Percentiles rank a stretch among this genome's conserved stretches.
Evolutionary conservation across 2,797 vertebrate genomes (phyloP).

Genomic region (Myotis findleyi): DNA sequence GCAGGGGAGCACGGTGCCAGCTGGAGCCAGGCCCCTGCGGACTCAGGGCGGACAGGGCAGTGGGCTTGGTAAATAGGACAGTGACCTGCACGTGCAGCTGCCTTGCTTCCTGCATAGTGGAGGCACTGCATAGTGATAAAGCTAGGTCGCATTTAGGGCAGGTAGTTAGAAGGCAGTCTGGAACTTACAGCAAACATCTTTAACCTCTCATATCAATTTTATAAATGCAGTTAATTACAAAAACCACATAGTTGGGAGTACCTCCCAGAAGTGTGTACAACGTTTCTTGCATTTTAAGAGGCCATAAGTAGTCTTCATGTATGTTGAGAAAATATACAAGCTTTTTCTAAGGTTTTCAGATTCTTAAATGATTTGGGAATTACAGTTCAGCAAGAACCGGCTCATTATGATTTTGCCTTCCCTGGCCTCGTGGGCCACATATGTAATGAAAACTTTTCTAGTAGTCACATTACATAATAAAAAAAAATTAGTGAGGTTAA

Average conservation of each 20-base stretch:
- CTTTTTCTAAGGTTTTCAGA: neutral
- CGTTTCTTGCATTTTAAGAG: neutral
- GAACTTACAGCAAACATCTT: neutral
- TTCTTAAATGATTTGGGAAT: neutral
- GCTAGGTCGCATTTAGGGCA: neutral
- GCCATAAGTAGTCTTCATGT: neutral
- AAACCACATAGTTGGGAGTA: neutral
- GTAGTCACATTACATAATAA: neutral
- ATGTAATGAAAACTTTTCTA: neutral
- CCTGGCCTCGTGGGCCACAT: neutral
- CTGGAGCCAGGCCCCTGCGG: accelerated
- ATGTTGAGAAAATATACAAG: neutral
- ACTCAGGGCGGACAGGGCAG: accelerated
- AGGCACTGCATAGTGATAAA: too few relatives aligned
- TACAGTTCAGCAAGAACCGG: neutral
- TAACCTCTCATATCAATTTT: neutral
- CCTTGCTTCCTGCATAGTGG: neutral
- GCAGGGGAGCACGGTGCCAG: neutral
- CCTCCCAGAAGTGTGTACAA: neutral
- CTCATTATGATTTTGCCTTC: neutral
- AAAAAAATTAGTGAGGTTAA: neutral
- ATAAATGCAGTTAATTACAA: neutral
- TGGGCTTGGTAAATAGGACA: accelerated
- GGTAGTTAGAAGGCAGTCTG: neutral
- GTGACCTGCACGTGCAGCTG: accelerated